Evolutionary conservation across 2,113 vertebrate species (phyloP), one percentile per base, ranked within the genome.

Genomic region (Fukomys damarensis): DNA sequence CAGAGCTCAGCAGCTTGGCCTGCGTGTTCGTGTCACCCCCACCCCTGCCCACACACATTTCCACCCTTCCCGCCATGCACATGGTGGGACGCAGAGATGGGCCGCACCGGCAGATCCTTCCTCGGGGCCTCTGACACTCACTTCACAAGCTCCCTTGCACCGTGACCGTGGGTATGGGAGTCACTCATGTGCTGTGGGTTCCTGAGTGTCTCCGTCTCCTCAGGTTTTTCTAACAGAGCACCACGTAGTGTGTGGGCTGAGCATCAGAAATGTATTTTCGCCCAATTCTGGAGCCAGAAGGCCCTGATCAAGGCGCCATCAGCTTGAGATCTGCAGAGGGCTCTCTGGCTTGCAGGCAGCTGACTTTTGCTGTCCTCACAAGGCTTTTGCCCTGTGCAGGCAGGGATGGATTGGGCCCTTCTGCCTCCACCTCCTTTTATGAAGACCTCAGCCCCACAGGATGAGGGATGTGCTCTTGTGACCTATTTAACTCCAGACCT

Each of bases 1-100:
- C 32, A 1, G 49, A 77, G 43, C 43, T 76, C 46, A 35, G 16
- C 54, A 4, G 16, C 19, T 35, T 19, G 0, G 9, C 38, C 63
- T 46, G 30, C 10, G 28, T 22, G 5, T 8, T 11, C 0, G 0
- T 28, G n/a, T n/a, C n/a, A n/a, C n/a, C n/a, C n/a, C 35, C 3
- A 16, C 5, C 17, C 0, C 49, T 0, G 1, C 22, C 46, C 20
- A n/a, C 43, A 61, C 19, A 26, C 6, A 6, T 17, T 19, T 72
- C 14, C 35, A 61, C 24, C 26, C 3, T 2, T 2, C 6, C 2
- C 19, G 79, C 11, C 8, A 3, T 0, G 11, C 28, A 35, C 30
- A 1, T 43, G 30, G 32, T n/a, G 6, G 16, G 49, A 49, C 13
- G 10, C 30, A 76, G 89, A 89, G 41, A 7, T 4, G 54, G 35